Conservation (phyloP, 2,113 vertebrate species). For the Hypanus sabinus region DNA sequence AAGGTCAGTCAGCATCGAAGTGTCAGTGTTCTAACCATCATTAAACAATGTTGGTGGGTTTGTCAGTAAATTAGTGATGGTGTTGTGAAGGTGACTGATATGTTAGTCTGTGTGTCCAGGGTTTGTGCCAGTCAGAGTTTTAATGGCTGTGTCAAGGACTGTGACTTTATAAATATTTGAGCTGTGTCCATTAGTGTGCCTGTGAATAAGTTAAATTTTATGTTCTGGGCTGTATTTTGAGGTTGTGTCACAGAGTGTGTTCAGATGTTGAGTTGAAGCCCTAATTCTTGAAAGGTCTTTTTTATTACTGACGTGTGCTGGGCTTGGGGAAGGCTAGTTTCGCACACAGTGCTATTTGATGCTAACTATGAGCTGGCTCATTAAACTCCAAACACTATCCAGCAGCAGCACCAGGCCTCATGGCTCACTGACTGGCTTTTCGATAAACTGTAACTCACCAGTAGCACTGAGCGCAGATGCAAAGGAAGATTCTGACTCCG, state of each 20-base stretch:
- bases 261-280: neutral
- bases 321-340: neutral
- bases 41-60: too few relatives aligned
- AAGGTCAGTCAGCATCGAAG: neutral
- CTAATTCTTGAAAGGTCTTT: neutral
- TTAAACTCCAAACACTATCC: neutral
- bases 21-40: neutral
- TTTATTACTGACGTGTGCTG: neutral
- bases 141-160: too few relatives aligned
- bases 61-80: too few relatives aligned
- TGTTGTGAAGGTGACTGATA: too few relatives aligned
- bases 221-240: too few relatives aligned
- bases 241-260: neutral
- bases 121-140: too few relatives aligned
- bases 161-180: too few relatives aligned
- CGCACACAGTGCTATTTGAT: neutral
- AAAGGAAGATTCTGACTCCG: neutral
- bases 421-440: neutral
- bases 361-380: neutral
- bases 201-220: too few relatives aligned
- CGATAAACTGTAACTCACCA: neutral
- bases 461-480: neutral
- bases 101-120: too few relatives aligned
- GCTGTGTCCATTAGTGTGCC: too few relatives aligned
- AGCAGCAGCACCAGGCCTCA: neutral